Evolutionary conservation across 2,888 invertebrate genomes (phyloP).

Genomic region (Tetragonula carbonaria): DNA sequence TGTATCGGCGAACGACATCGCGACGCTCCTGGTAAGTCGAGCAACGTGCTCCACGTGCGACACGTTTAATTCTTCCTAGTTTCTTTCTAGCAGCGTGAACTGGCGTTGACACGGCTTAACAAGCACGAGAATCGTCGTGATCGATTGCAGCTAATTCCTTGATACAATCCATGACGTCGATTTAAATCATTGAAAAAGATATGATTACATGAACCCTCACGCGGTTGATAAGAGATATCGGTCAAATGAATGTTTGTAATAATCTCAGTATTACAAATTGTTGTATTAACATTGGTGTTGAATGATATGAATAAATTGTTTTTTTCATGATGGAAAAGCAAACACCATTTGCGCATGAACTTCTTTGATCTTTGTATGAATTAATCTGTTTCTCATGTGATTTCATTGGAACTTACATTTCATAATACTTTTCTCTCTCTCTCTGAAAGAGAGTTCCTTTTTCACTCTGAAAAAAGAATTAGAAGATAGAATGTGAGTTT

Average conservation of each 20-base stretch:
- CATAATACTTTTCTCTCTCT: neutral
- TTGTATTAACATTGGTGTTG: neutral
- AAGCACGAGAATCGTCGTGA: neutral
- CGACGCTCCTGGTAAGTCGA: slow-evolving; percentile 25
- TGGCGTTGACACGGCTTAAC: neutral
- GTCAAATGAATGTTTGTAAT: no score
- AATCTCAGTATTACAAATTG: neutral
- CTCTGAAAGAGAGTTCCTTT: neutral
- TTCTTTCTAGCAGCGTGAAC: neutral
- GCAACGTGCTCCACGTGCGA: neutral
- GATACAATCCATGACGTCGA: neutral
- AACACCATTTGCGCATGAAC: neutral
- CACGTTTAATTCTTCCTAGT: neutral
- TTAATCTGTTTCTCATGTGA: neutral
- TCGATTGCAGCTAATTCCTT: neutral
- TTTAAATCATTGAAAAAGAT: neutral
- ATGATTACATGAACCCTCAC: neutral
- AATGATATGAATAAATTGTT: neutral
- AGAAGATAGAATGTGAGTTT: neutral
- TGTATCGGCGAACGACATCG: neutral
- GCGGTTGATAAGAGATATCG: neutral
- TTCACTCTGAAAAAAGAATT: neutral
- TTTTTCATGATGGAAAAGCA: neutral
- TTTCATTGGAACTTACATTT: neutral
- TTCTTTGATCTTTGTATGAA: neutral